Conservation (phyloP, 2,888 invertebrate species). For the Cephus sareptanus region DNA sequence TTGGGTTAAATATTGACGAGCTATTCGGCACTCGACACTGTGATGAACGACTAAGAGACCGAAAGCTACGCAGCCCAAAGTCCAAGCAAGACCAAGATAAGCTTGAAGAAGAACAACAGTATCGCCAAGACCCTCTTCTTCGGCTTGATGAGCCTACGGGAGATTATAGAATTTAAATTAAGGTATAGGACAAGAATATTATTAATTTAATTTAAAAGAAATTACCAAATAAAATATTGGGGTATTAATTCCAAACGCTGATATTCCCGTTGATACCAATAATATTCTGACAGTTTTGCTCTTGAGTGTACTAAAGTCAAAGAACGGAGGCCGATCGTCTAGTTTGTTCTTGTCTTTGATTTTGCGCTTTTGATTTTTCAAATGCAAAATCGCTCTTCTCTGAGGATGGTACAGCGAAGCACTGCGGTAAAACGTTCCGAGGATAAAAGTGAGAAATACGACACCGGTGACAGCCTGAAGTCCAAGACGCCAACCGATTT, state of each 20-base stretch:
- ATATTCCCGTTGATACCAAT: constrained; percentile 82
- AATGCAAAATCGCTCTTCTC: constrained; percentile 85
- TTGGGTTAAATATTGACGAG: constrained; percentile 85
- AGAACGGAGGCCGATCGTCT: constrained; percentile 85
- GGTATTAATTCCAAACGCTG: constrained; percentile 86
- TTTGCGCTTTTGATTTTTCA: constrained; percentile 88
- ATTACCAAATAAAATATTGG: constrained; percentile 83
- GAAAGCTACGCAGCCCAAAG: constrained; percentile 83
- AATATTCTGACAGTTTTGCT: constrained; percentile 88
- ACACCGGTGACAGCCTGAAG: constrained; percentile 88
- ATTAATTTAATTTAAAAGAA: neutral
- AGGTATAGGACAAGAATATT: no score
- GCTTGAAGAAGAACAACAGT: constrained; percentile 76
- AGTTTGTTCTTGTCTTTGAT: constrained; percentile 82
- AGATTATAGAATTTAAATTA: constrained; percentile 3
- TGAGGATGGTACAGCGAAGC: constrained; percentile 91
- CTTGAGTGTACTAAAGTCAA: constrained; percentile 86
- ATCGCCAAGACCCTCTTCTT: constrained; percentile 78
- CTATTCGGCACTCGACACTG: constrained; percentile 86
- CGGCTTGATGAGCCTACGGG: constrained; percentile 77
- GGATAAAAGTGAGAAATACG: constrained; percentile 83
- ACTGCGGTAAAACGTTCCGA: constrained; percentile 89
- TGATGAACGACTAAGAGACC: constrained; percentile 86
- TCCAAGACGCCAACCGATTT: constrained; percentile 84
- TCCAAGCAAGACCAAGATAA: constrained; percentile 85